Evolutionary conservation across 2,888 invertebrate genomes (phyloP).

Genomic region (Autographa pulchrina): DNA sequence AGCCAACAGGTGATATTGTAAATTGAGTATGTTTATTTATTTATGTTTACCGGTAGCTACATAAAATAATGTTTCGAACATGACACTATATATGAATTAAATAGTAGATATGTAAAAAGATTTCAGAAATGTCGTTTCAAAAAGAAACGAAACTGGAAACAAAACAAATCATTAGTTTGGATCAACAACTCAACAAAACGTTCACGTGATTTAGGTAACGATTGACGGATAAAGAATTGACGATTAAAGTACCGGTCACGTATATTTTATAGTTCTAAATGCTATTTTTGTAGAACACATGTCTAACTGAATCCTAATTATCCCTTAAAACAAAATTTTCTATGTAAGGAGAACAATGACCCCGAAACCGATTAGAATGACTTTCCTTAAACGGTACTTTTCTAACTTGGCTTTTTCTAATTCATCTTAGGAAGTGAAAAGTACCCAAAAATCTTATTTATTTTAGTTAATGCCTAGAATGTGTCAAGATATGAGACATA

Average conservation of each 20-base stretch:
- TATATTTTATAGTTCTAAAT: conserved; percentile 11
- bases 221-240: not conserved
- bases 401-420: conserved; percentile 27
- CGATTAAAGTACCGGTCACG: conserved; percentile 22
- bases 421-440: conserved; percentile 4
- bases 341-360: conserved; percentile 56
- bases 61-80: too few species aligned
- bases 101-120: too few species aligned
- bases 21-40: not conserved
- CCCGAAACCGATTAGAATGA: conserved; percentile 34
- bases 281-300: conserved; percentile 44
- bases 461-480: not conserved
- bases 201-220: not conserved
- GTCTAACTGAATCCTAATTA: conserved; percentile 50
- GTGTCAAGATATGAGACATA: not conserved
- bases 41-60: not conserved
- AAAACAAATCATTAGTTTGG: not conserved
- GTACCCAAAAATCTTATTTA: not conserved
- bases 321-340: conserved; percentile 35
- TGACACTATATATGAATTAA: too few species aligned
- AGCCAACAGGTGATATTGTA: not conserved
- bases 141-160: too few species aligned
- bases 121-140: too few species aligned
- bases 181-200: not conserved
- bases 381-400: conserved; percentile 27